Base-by-base conservation (phyloP, 2,113 vertebrate species). In the Pelvicachromis taeniatus region DNA sequence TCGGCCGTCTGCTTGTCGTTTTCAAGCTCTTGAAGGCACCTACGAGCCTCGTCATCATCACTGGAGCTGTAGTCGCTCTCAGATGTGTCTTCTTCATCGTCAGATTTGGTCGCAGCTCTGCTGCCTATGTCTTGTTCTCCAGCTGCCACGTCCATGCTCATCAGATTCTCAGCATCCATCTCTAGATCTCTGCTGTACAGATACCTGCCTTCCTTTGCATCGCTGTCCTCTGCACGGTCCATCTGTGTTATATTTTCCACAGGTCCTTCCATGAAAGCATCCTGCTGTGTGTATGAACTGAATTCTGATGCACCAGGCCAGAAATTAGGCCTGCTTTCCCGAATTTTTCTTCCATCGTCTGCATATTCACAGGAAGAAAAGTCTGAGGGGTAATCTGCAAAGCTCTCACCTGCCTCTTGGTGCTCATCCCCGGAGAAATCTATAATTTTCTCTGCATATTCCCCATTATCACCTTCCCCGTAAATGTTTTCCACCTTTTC, bases 301-400 rank as follows among this genome's bases (percentile, higher is more conserved):
- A 19, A 73, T 40, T 73, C 38, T 12, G 61, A 33, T 75, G 26
- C 10, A 61, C 5, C 23, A 23, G 73, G 26, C 38, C n/a, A 58
- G 33, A 75, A 3, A 4, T 33, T 3, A 1, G 26, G 4, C 81
- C 63, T 26, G 12, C 58, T 79, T 17, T 80, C 88, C 65, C 65
- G 42, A 42, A 26, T 75, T 53, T 33, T 68, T 26, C 59, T 78
- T 78, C 70, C 79, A 8, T 80, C 75, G 17, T 88, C 87, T 52
- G 85, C 55, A 19, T 90, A 92, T 83, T 95, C 95, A 87, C 91
- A 92, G 11, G 94, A 90, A 17, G 94, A 95, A 53, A 95, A 91
- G 86, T 95, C 96, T 38, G 93, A 95, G 17, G 95, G 94, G 63
- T 94, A 95, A 77, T 96, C 96, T 82, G 96, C 95, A 85, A 94